phyloP scores from a whole-genome alignment of 2,888 invertebrate genomes.

The Teinopalpus imperialis region DNA sequence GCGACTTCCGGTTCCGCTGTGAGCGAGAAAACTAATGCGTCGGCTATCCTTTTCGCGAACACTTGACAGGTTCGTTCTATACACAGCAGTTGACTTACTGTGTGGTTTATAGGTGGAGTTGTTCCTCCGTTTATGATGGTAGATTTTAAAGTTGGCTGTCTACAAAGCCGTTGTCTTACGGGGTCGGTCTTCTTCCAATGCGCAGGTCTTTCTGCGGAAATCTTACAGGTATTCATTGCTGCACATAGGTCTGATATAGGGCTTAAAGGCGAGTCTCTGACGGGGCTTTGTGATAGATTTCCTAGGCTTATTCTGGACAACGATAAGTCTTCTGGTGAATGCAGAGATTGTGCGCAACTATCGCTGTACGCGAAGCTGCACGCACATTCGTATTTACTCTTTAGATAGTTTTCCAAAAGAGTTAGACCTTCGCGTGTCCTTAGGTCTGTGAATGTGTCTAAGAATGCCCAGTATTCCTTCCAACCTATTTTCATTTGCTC shows the following conservation, averaged over 20 bases:
- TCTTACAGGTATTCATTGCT: constrained; percentile 79
- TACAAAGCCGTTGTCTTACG: constrained; percentile 52
- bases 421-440: constrained; percentile 87
- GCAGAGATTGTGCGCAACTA: constrained; percentile 51
- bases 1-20: constrained; percentile 80
- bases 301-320: constrained; percentile 55
- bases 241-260: constrained; percentile 83
- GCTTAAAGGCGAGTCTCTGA: constrained; percentile 55
- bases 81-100: constrained; percentile 65
- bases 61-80: constrained; percentile 79
- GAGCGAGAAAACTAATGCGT: constrained; percentile 82
- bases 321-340: constrained; percentile 53
- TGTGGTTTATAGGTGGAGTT: constrained; percentile 51
- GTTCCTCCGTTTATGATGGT: constrained; percentile 51
- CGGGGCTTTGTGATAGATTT: constrained; percentile 43
- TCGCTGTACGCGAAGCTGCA: constrained; percentile 63
- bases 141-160: constrained; percentile 52
- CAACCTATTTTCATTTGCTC: constrained; percentile 88
- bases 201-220: constrained; percentile 61
- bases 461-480: constrained; percentile 97
- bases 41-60: constrained; percentile 86
- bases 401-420: constrained; percentile 88
- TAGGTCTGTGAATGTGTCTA: constrained; percentile 91
- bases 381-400: constrained; percentile 73
- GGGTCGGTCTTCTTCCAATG: constrained; percentile 65